Evolutionary conservation across 2,113 vertebrate species (phyloP).

Genomic region (Xenopus laevis): DNA sequence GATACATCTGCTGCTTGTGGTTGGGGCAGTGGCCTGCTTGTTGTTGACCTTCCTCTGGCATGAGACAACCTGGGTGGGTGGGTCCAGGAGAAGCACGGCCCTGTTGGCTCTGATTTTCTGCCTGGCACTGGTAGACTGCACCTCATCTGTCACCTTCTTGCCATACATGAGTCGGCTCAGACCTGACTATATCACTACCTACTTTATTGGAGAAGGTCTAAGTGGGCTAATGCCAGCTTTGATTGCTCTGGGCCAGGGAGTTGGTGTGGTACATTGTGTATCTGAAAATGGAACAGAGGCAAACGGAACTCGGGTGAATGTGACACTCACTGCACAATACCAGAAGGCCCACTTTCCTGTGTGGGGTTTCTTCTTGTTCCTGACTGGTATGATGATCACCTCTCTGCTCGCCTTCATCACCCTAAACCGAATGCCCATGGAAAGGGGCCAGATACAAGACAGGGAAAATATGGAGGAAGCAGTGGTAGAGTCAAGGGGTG

Average conservation of each 20-base stretch:
- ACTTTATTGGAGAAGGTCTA: constrained; percentile 76
- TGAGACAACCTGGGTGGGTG: constrained; percentile 55
- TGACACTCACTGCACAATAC: constrained; percentile 54
- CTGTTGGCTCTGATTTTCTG: constrained; percentile 70
- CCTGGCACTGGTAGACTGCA: constrained; percentile 74
- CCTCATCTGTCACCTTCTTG: constrained; percentile 79
- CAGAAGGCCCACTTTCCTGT: constrained; percentile 67
- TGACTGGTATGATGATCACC: constrained; percentile 70
- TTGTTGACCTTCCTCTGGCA: constrained; percentile 75
- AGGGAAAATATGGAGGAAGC: constrained; percentile 19
- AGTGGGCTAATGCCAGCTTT: constrained; percentile 74
- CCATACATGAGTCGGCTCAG: constrained; percentile 74
- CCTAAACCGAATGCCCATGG: constrained; percentile 65
- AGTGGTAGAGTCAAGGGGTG: neutral
- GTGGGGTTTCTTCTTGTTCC: constrained; percentile 70
- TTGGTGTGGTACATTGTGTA: constrained; percentile 64
- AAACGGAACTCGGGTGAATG: constrained; percentile 41
- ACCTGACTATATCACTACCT: constrained; percentile 67
- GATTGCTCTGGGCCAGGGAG: constrained; percentile 71
- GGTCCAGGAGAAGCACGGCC: constrained; percentile 58
- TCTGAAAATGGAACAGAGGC: constrained; percentile 47
- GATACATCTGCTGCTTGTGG: constrained; percentile 63
- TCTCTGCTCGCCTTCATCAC: constrained; percentile 66
- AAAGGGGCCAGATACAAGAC: constrained; percentile 17
- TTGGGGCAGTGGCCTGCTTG: constrained; percentile 62